Percentiles rank a stretch among this genome's conserved stretches.
Evolutionary conservation across 2,113 vertebrate species (phyloP).

Genomic region (Chelonoidis abingdonii): DNA sequence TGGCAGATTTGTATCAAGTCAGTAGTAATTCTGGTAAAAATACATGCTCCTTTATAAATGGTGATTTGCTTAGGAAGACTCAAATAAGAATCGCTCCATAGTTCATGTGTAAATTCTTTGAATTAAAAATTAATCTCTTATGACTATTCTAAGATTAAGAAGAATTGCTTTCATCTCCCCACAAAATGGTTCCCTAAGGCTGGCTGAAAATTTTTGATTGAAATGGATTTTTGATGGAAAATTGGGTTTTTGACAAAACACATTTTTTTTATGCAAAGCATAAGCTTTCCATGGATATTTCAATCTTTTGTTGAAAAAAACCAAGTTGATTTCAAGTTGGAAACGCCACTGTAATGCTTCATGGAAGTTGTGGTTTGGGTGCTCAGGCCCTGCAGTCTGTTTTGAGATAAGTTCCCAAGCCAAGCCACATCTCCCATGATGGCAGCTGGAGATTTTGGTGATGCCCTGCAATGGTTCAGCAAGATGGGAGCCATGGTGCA

Average conservation of each 20-base stretch:
- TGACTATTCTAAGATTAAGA: neutral
- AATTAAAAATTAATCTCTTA: neutral
- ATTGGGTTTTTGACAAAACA: neutral
- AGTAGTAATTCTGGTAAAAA: neutral
- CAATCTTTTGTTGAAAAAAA: neutral
- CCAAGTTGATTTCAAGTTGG: neutral
- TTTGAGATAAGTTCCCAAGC: neutral
- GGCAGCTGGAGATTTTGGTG: no score
- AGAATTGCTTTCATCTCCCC: neutral
- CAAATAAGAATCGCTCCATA: neutral
- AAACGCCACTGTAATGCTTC: neutral
- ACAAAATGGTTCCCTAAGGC: neutral
- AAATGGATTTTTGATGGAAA: neutral
- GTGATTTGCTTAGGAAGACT: neutral
- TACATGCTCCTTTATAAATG: neutral
- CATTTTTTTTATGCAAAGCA: neutral
- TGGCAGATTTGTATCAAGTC: constrained; percentile 58
- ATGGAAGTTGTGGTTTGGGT: neutral
- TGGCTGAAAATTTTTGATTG: neutral
- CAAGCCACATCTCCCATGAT: neutral
- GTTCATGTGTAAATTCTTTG: neutral
- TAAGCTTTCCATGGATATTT: neutral
- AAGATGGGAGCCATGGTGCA: no score
- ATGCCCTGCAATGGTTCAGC: no score
- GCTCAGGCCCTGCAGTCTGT: neutral